These are phyloP conservation scores for Tichodroma muraria DNA, from an alignment of 2,113 vertebrate species.

Conservation along the genomic window DNA sequence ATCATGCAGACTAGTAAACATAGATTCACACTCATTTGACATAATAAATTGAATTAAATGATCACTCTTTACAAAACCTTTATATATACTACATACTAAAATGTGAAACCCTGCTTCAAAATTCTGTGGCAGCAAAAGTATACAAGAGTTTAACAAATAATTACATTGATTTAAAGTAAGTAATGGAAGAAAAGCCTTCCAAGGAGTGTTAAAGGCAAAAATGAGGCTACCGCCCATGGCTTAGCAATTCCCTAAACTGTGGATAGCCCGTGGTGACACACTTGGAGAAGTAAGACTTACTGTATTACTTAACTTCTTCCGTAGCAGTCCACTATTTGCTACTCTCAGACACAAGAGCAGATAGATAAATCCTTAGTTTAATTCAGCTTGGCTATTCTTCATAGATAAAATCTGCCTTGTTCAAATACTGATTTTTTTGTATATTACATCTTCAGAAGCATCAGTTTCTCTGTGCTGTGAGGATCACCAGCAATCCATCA, in stretches of 20 bases:
- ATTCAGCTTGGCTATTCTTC: not conserved
- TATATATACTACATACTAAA: not conserved
- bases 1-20: not conserved
- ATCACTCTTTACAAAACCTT: not conserved
- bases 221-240: not conserved
- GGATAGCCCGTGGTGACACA: not conserved
- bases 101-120: not conserved
- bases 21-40: not conserved
- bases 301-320: not conserved
- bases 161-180: not conserved
- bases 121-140: not conserved
- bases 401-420: not conserved
- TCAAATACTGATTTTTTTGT: not conserved
- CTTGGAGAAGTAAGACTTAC: not conserved
- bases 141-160: not conserved
- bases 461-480: not conserved
- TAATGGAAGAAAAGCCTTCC: not conserved
- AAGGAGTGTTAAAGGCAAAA: not conserved
- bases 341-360: not conserved
- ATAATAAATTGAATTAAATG: not conserved
- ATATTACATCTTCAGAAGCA: not conserved
- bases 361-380: not conserved
- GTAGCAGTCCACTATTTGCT: not conserved
- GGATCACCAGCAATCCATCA: not conserved
- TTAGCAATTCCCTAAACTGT: not conserved